Conservation (phyloP, 2,113 vertebrate genomes). For the Delphinapterus leucas region DNA sequence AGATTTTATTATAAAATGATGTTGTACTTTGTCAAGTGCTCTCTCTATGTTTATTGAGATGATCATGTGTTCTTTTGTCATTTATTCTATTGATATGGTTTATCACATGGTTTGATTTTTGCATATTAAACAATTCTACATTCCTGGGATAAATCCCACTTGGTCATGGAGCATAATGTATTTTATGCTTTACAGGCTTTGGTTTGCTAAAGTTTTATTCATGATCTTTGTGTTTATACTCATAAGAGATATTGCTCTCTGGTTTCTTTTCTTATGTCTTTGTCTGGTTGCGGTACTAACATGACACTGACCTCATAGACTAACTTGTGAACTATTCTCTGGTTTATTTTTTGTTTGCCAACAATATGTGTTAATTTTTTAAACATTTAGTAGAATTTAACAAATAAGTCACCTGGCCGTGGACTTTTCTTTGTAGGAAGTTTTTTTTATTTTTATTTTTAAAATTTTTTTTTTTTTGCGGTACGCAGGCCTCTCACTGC, state of each 20-base stretch:
- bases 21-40: too few relatives aligned
- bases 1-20: too few relatives aligned
- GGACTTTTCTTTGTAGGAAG: background rate
- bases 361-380: background rate
- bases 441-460: too few relatives aligned
- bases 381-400: background rate
- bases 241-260: background rate
- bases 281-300: background rate
- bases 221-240: background rate
- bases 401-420: background rate
- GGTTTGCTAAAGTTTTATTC: background rate
- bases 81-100: background rate
- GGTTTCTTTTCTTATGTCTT: background rate
- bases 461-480: too few relatives aligned
- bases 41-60: background rate
- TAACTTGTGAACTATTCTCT: background rate
- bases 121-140: background rate
- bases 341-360: background rate
- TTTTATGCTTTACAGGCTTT: background rate
- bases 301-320: background rate
- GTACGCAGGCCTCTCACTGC: too few relatives aligned
- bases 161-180: background rate
- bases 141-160: background rate
- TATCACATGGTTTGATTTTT: background rate
- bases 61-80: background rate